phyloP scores from a whole-genome alignment of 2,113 vertebrate species.

The Pan troglodytes region NHGRI_mPanTro3-v2.1_pri NC_072404.2:141751001-141751500 shows the following conservation, averaged over 20 bases:
- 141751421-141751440: background rate
- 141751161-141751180: background rate
- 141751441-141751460: background rate
- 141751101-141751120: conserved; percentile 1
- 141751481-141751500: background rate
- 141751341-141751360: conserved; percentile 47
- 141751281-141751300: background rate
- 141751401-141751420: conserved; percentile 38
- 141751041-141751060: background rate
- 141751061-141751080: conserved; percentile 1
- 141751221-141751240: background rate
- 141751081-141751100: background rate
- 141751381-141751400: conserved; percentile 28
- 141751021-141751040: conserved; percentile 4
- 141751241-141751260: background rate
- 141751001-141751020: background rate
- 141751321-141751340: conserved; percentile 19
- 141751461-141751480: background rate
- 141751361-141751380: conserved; percentile 32
- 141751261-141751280: background rate
- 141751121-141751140: background rate
- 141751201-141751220: background rate
- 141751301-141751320: conserved; percentile 35
- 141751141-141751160: background rate
- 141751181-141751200: background rate